These are phyloP conservation scores for Microcebus murinus DNA, from an alignment of 2,113 vertebrate genomes.

Conservation along the genomic window DNA sequence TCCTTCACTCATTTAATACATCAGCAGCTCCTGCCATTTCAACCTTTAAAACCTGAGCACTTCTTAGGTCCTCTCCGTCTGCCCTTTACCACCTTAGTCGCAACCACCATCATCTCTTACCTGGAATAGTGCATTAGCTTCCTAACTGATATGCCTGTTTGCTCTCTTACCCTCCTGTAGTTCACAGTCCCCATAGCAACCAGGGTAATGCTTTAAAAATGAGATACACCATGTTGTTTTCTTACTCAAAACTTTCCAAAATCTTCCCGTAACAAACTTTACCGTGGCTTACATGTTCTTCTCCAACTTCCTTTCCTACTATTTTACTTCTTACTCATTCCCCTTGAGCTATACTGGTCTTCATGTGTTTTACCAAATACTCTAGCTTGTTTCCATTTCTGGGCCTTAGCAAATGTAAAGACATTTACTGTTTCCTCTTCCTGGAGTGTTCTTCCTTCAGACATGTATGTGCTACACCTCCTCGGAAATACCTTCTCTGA, in stretches of 20 bases:
- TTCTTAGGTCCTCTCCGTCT: not conserved
- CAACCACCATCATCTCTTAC: not conserved
- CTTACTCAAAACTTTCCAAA: not conserved
- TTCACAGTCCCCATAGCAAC: not conserved
- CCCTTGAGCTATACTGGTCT: not conserved
- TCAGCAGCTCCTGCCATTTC: not conserved
- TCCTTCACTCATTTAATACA: not conserved
- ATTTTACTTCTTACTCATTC: not conserved
- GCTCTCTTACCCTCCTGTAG: not conserved
- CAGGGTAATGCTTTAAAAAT: not conserved
- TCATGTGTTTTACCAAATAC: not conserved
- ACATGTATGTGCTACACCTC: not conserved
- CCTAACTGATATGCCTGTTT: not conserved
- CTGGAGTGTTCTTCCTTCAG: conserved; percentile 5
- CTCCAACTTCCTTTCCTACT: not conserved
- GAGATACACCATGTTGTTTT: not conserved
- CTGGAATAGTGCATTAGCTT: not conserved
- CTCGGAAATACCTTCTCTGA: not conserved
- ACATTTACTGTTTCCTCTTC: not conserved
- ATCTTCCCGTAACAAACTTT: not conserved
- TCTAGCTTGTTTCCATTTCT: not conserved
- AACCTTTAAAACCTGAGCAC: not conserved
- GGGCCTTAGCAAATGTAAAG: not conserved
- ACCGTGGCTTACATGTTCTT: not conserved
- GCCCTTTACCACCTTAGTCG: not conserved